phyloP scores from a whole-genome alignment of 2,797 vertebrate species.

The Diplodus puntazzo region DNA sequence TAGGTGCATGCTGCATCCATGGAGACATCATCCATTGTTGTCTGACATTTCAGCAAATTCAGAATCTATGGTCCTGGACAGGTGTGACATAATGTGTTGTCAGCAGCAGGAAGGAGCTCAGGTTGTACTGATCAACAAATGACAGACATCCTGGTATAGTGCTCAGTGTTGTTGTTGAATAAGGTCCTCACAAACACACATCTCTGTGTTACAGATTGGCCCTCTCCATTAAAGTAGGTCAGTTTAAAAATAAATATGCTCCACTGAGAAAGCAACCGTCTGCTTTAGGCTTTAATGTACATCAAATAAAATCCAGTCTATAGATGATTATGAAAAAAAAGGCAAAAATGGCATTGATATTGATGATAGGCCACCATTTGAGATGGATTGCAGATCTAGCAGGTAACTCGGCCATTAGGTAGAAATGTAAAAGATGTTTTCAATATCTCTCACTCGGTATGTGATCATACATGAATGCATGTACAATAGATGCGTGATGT shows the following conservation, averaged over 20 bases:
- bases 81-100: slow-evolving; percentile 1
- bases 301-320: slow-evolving; percentile 1
- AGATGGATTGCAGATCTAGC: not conserved
- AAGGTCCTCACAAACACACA: slow-evolving; percentile 8
- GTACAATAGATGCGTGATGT: slow-evolving; percentile 17
- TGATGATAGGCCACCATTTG: slow-evolving; percentile 15
- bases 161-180: slow-evolving; percentile 9
- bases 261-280: slow-evolving; percentile 4
- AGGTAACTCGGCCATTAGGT: not conserved
- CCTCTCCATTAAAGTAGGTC: slow-evolving; percentile 49
- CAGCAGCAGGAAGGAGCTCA: not conserved
- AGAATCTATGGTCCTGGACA: not conserved
- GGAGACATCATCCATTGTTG: too few relatives aligned
- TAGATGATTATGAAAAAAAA: slow-evolving; percentile 22
- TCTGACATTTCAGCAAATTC: not conserved
- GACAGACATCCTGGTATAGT: not conserved
- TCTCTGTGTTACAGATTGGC: slow-evolving; percentile 20
- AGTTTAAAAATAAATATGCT: slow-evolving; percentile 53
- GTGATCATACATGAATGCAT: slow-evolving; percentile 6
- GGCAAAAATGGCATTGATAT: not conserved
- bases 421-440: not conserved
- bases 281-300: not conserved
- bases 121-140: not conserved
- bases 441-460: not conserved
- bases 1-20: not conserved